Evolutionary conservation across 64 coral and sea anemone species (phyloP).

Genomic region (Pocillopora damicornis): DNA sequence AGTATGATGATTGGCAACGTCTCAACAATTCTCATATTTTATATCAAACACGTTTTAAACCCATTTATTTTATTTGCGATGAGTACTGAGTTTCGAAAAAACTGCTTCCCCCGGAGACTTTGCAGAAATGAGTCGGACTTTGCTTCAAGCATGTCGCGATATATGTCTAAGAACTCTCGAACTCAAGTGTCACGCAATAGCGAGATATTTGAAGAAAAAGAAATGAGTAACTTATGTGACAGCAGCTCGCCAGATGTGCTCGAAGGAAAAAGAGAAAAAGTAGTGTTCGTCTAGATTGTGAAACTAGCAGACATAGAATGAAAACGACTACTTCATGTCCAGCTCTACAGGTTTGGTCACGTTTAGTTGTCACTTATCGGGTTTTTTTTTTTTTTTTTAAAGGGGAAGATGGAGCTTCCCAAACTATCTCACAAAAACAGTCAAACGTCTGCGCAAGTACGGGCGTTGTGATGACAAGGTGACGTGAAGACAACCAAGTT

Average conservation of each 20-base stretch:
- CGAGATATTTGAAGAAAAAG: background rate
- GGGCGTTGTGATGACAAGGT: no score
- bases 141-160: background rate
- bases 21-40: conserved; percentile 51
- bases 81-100: conserved; percentile 72
- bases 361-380: no score
- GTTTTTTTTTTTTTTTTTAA: no score
- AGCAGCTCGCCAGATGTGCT: background rate
- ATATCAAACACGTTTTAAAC: conserved; percentile 86
- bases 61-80: conserved; percentile 84
- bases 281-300: background rate
- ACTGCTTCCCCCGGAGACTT: background rate
- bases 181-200: background rate
- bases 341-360: no score
- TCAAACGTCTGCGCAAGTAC: no score
- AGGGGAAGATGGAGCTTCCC: no score
- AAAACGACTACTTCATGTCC: no score
- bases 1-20: conserved; percentile 18
- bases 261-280: background rate
- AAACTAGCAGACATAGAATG: background rate
- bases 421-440: no score
- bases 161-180: background rate
- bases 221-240: conserved; percentile 6
- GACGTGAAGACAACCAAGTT: no score
- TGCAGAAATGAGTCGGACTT: background rate